Conservation (phyloP, 2,113 vertebrate genomes). For the Hippoglossus stenolepis region DNA sequence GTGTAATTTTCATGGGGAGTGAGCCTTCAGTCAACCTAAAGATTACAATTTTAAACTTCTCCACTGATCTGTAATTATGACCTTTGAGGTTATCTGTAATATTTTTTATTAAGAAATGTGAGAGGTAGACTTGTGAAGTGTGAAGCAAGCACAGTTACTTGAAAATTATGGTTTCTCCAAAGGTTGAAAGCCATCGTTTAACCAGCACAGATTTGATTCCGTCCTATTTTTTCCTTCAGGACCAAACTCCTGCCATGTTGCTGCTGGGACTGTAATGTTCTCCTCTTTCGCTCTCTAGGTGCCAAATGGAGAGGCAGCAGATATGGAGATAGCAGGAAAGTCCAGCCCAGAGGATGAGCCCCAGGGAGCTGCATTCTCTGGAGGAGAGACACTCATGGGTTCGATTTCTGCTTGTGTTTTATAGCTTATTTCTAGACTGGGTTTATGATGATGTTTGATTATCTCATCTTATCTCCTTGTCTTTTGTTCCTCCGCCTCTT, state of each 20-base stretch:
- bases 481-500: neutral
- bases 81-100: too few species aligned
- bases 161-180: too few species aligned
- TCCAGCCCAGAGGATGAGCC: conserved; percentile 81
- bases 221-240: neutral
- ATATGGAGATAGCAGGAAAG: conserved; percentile 82
- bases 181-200: neutral
- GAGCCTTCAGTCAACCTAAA: too few species aligned
- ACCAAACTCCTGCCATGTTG: neutral
- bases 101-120: too few species aligned
- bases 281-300: conserved; percentile 75
- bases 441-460: neutral
- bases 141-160: too few species aligned
- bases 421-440: neutral
- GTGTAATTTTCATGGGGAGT: too few species aligned
- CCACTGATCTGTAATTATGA: too few species aligned
- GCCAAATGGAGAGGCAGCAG: conserved; percentile 84
- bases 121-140: too few species aligned
- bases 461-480: neutral
- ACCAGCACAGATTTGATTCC: neutral
- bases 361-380: conserved; percentile 75
- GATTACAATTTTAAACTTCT: too few species aligned
- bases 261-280: neutral
- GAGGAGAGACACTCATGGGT: conserved; percentile 85
- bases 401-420: conserved; percentile 46